A percentile compares a stretch with the other conserved stretches of the same genome.
phyloP scores from a whole-genome alignment of 2,888 invertebrate genomes.

The Chrysopilus asiliformis region DNA sequence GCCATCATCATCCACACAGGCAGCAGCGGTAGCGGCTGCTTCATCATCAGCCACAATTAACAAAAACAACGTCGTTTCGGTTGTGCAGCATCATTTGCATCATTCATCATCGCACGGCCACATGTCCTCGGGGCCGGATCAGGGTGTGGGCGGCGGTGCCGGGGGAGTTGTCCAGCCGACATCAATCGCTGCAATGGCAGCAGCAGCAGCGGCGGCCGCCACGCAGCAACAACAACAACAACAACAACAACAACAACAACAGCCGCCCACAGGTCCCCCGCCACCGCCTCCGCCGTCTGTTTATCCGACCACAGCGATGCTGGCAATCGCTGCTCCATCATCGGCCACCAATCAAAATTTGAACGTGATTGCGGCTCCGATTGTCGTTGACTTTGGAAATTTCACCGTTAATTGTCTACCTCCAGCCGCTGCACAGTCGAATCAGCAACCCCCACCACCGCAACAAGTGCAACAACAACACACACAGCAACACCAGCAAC shows the following conservation, averaged over 20 bases:
- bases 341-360: slow-evolving; percentile 23
- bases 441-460: slow-evolving; percentile 9
- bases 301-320: slow-evolving; percentile 17
- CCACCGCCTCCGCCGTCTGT: slow-evolving; percentile 13
- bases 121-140: too few species aligned
- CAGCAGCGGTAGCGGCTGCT: slow-evolving; percentile 5
- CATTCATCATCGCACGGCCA: too few species aligned
- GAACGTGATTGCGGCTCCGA: slow-evolving; percentile 24
- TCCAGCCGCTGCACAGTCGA: slow-evolving; percentile 12
- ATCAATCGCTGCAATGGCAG: slow-evolving; percentile 17
- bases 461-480: slow-evolving; percentile 4
- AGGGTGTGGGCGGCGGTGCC: too few species aligned
- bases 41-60: not conserved
- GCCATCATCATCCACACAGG: slow-evolving; percentile 4
- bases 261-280: slow-evolving; percentile 12
- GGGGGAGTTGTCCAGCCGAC: too few species aligned
- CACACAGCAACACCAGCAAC: slow-evolving; percentile 9
- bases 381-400: slow-evolving; percentile 26
- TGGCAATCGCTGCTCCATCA: slow-evolving; percentile 19
- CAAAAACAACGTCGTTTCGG: slow-evolving; percentile 7
- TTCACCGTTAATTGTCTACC: slow-evolving; percentile 24
- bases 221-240: slow-evolving; percentile 18
- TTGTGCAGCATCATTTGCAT: slow-evolving; percentile 8
- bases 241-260: slow-evolving; percentile 21
- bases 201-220: slow-evolving; percentile 16